Evolutionary conservation across 2,888 invertebrate species (phyloP).

Genomic region (Harmothoe impar): DNA sequence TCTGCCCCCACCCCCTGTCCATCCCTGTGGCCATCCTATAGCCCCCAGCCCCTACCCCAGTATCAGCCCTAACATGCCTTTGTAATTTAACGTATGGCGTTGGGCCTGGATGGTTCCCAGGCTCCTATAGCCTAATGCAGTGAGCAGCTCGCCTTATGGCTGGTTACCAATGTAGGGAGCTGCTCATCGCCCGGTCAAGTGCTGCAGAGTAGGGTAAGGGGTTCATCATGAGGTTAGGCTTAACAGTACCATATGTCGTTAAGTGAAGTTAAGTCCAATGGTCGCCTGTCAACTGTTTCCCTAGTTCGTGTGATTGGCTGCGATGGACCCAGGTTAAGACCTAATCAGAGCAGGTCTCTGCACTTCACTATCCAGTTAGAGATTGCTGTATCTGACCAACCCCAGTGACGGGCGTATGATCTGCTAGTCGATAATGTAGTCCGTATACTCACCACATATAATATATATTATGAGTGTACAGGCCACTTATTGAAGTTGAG

Average conservation of each 20-base stretch:
- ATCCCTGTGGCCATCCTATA: neutral
- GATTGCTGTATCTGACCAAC: no score
- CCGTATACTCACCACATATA: no score
- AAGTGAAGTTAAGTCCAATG: neutral
- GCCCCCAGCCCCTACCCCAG: neutral
- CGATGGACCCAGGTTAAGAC: neutral
- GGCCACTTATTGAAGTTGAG: no score
- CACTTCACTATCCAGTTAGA: neutral
- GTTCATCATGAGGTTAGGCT: neutral
- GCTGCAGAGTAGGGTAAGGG: neutral
- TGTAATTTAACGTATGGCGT: neutral
- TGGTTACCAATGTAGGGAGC: neutral
- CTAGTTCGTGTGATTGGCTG: neutral
- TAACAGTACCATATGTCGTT: constrained; percentile 29
- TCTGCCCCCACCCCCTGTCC: neutral
- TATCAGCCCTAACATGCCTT: neutral
- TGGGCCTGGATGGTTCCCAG: neutral
- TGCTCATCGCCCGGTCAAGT: neutral
- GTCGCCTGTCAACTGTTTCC: neutral
- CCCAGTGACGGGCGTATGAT: no score
- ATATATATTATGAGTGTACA: no score
- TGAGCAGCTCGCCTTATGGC: neutral
- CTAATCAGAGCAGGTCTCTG: neutral
- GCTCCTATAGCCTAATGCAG: neutral
- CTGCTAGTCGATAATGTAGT: no score